Conservation (phyloP, 2,113 vertebrate species). For the Cathartes aura region DNA sequence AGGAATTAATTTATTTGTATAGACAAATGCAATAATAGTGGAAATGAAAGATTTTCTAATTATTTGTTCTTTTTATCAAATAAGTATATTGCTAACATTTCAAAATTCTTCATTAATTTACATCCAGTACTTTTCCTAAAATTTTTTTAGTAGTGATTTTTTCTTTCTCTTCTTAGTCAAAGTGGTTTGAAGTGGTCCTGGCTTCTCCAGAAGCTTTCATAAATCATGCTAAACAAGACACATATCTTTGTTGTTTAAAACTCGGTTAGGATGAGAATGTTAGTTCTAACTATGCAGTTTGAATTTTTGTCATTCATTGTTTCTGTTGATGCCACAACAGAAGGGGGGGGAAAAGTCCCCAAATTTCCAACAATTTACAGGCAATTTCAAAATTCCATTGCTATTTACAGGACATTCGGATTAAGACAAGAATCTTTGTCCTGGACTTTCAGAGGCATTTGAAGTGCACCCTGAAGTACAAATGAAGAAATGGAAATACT, state of each 20-base stretch:
- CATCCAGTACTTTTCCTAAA: not conserved
- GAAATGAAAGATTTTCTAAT: not conserved
- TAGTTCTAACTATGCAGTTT: not conserved
- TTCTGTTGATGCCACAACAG: not conserved
- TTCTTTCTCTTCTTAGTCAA: not conserved
- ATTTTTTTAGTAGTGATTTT: not conserved
- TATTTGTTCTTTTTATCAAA: not conserved
- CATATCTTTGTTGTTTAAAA: slow-evolving; percentile 26
- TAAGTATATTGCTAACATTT: not conserved
- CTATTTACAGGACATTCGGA: not conserved
- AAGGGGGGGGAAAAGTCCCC: rapidly evolving
- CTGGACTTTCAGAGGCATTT: not conserved
- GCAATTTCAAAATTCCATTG: not conserved
- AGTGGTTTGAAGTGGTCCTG: not conserved
- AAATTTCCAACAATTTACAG: not conserved
- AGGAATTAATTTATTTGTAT: not conserved
- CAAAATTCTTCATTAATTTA: slow-evolving; percentile 3
- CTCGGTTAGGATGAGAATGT: not conserved
- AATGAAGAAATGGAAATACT: not conserved
- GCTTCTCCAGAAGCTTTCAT: slow-evolving; percentile 20
- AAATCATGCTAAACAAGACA: slow-evolving; percentile 18
- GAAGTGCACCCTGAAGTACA: not conserved
- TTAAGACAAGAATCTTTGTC: not conserved
- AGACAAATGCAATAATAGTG: not conserved
- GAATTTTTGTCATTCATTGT: not conserved